Conservation (phyloP, 2,113 vertebrate genomes). For the Fulica atra region DNA sequence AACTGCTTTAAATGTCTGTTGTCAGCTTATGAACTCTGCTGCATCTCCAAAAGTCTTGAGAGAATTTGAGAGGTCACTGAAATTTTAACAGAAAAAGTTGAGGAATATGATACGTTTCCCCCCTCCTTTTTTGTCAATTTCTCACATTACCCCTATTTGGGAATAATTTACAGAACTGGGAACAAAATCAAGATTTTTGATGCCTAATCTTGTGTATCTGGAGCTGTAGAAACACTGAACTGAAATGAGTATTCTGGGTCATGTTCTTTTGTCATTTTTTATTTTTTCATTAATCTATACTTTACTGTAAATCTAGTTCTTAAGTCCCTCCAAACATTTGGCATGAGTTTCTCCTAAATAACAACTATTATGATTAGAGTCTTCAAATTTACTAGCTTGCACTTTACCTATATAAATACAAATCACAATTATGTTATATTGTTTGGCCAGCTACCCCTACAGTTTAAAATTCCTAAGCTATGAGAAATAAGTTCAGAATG, state of each 20-base stretch:
- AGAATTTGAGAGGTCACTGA: not conserved
- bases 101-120: not conserved
- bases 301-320: not conserved
- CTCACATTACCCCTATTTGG: not conserved
- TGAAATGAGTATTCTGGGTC: not conserved
- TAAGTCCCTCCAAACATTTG: not conserved
- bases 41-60: not conserved
- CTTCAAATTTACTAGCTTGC: not conserved
- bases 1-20: not conserved
- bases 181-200: not conserved
- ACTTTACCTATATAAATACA: not conserved
- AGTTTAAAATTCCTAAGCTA: conserved; percentile 35
- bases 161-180: not conserved
- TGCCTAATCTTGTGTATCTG: not conserved
- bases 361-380: not conserved
- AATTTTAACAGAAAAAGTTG: not conserved
- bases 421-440: not conserved
- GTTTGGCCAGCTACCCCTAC: not conserved
- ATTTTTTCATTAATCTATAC: not conserved
- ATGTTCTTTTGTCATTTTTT: not conserved
- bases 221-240: not conserved
- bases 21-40: not conserved
- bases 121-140: not conserved
- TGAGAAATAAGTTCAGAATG: conserved; percentile 38
- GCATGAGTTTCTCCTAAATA: not conserved